Conservation (phyloP, 2,113 vertebrate genomes). For the Tragelaphus imberbis region DNA sequence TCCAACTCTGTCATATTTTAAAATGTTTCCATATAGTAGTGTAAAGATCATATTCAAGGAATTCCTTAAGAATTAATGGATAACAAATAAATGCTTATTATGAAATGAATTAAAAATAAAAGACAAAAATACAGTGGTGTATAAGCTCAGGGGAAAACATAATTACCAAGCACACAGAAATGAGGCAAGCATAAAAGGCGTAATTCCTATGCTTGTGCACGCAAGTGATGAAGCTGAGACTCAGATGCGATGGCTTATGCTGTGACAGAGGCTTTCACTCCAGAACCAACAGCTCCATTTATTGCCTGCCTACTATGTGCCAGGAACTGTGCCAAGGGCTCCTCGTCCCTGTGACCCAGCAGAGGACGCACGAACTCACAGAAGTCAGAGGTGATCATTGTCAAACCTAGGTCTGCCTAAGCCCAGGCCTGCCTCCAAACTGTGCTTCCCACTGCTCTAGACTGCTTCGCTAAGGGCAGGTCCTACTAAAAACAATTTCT, state of each 20-base stretch:
- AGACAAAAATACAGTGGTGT: not conserved
- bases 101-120: not conserved
- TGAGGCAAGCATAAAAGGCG: not conserved
- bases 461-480: not conserved
- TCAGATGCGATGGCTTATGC: not conserved
- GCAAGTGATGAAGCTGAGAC: fast-evolving
- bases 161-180: not conserved
- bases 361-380: not conserved
- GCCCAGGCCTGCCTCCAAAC: not conserved
- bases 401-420: not conserved
- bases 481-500: not conserved
- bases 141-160: not conserved
- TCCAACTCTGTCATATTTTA: not conserved
- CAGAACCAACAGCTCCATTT: not conserved
- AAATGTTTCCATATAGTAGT: not conserved
- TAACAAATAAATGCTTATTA: not conserved
- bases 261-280: not conserved
- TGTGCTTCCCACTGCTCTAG: fast-evolving
- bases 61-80: not conserved
- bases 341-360: not conserved
- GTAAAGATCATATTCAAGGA: not conserved
- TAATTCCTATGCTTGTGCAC: not conserved
- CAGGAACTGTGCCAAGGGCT: conserved; percentile 4
- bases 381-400: not conserved
- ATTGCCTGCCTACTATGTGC: conserved; percentile 28